A percentile compares a stretch with the other conserved stretches of the same genome.
phyloP scores from a whole-genome alignment of 2,888 invertebrate species.

The Drosophila yooni region DNA sequence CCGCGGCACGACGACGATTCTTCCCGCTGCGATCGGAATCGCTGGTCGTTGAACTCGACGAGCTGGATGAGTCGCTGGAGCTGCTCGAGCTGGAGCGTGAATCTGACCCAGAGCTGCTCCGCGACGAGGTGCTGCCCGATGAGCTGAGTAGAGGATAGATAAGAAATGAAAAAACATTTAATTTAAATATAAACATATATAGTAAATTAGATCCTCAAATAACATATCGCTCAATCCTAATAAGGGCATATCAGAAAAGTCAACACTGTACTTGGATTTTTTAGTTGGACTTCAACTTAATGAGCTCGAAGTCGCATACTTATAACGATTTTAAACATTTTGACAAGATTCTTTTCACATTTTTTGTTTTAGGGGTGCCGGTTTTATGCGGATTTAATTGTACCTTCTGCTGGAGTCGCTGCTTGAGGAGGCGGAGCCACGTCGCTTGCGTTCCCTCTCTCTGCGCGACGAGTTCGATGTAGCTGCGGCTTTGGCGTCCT shows the following conservation, averaged over 20 bases:
- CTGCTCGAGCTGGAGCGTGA: slow-evolving; percentile 92
- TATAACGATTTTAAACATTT: not conserved
- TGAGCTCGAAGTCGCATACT: not conserved
- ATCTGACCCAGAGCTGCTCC: slow-evolving; percentile 89
- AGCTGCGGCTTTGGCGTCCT: slow-evolving; percentile 65
- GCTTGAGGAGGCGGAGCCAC: slow-evolving; percentile 91
- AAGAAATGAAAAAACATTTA: slow-evolving; percentile 21
- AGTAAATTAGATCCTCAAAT: not conserved
- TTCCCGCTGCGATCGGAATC: slow-evolving; percentile 86
- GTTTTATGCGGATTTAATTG: not conserved
- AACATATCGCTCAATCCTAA: not conserved
- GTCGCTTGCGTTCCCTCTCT: slow-evolving; percentile 85
- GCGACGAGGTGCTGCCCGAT: slow-evolving; percentile 92
- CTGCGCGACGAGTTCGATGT: slow-evolving; percentile 76
- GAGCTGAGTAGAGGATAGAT: slow-evolving; percentile 86
- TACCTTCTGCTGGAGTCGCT: slow-evolving; percentile 92
- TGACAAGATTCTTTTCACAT: not conserved
- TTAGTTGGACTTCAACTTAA: not conserved
- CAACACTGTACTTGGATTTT: not conserved
- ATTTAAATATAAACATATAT: not conserved
- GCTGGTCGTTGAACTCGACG: slow-evolving; percentile 89
- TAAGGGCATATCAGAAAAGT: not conserved
- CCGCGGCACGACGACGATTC: slow-evolving; percentile 66
- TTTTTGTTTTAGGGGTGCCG: not conserved
- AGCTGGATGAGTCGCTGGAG: slow-evolving; percentile 86